Percentiles rank a stretch among this genome's conserved stretches.
Evolutionary conservation across 2,113 vertebrate genomes (phyloP).

Genomic region (Brachyistius frenatus): DNA sequence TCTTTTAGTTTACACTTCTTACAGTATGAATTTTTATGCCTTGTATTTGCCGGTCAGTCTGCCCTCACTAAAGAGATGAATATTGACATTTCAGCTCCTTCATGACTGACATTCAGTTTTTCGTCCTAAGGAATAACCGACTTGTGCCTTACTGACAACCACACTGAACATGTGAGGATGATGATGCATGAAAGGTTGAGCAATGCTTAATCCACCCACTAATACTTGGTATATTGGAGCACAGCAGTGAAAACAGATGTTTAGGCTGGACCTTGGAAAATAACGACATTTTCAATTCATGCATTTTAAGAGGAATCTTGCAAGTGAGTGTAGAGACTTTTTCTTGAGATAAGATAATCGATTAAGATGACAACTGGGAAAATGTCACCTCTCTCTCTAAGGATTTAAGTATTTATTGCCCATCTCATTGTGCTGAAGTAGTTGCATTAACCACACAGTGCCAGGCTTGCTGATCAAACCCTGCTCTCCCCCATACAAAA

Average conservation of each 20-base stretch:
- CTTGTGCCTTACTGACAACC: constrained; percentile 76
- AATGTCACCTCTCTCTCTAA: constrained; percentile 17
- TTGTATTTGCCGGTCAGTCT: constrained; percentile 44
- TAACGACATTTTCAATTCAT: neutral
- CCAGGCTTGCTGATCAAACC: constrained; percentile 36
- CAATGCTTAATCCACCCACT: constrained; percentile 4
- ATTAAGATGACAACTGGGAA: neutral
- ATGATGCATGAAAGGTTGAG: constrained; percentile 18
- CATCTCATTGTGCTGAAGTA: constrained; percentile 7
- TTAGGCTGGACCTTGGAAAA: neutral
- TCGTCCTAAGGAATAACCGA: constrained; percentile 65
- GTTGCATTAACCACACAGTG: constrained; percentile 36
- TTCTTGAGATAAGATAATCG: neutral
- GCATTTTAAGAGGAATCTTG: constrained; percentile 2
- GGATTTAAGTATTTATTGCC: constrained; percentile 3
- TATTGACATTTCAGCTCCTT: constrained; percentile 53
- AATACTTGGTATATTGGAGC: constrained; percentile 31
- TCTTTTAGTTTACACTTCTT: constrained; percentile 42
- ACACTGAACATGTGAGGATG: constrained; percentile 40
- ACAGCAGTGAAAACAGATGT: constrained; percentile 18
- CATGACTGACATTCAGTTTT: constrained; percentile 53
- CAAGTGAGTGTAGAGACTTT: neutral
- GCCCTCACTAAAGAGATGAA: constrained; percentile 56
- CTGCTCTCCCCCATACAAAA: constrained; percentile 41
- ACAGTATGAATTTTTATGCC: constrained; percentile 50